Conservation (phyloP, 2,797 vertebrate species). For the Myotis findleyi region DNA sequence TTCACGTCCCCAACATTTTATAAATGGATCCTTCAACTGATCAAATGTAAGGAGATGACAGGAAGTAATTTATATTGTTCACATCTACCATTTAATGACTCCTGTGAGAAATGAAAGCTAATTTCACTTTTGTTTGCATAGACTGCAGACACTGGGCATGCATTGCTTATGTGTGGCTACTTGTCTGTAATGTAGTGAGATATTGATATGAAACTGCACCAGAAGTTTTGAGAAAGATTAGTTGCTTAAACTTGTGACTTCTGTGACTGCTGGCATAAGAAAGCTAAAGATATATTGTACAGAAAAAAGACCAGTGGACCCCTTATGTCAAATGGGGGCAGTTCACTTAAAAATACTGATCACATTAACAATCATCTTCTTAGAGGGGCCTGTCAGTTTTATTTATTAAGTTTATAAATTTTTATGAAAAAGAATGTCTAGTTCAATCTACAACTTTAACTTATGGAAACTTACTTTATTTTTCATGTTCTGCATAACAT, state of each 20-base stretch:
- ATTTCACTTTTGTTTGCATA: conserved; percentile 83
- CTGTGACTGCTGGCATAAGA: conserved; percentile 43
- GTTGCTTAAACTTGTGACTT: conserved; percentile 58
- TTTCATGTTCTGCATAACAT: not conserved
- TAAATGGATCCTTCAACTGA: conserved; percentile 80
- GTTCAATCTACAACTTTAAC: not conserved
- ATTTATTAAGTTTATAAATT: not conserved
- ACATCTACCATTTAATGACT: conserved; percentile 83
- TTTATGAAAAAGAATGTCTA: not conserved
- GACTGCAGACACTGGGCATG: conserved; percentile 75
- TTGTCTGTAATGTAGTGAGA: conserved; percentile 77
- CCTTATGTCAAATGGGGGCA: not conserved
- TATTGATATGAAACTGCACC: conserved; percentile 64
- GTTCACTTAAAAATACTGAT: not conserved
- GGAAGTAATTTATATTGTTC: conserved; percentile 83
- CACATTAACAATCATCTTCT: not conserved
- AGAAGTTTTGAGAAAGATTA: conserved; percentile 76
- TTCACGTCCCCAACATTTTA: conserved; percentile 57
- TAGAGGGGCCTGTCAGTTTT: not conserved
- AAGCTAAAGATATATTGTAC: not conserved
- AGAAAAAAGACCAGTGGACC: not conserved
- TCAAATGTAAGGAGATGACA: conserved; percentile 84
- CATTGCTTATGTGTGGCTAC: conserved; percentile 58
- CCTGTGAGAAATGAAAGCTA: conserved; percentile 80
- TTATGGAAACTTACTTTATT: not conserved